A percentile compares a stretch with the other conserved stretches of the same genome.
These are phyloP conservation scores for Agriotes lineatus DNA, from an alignment of 2,888 invertebrate species.

Conservation along the genomic window DNA sequence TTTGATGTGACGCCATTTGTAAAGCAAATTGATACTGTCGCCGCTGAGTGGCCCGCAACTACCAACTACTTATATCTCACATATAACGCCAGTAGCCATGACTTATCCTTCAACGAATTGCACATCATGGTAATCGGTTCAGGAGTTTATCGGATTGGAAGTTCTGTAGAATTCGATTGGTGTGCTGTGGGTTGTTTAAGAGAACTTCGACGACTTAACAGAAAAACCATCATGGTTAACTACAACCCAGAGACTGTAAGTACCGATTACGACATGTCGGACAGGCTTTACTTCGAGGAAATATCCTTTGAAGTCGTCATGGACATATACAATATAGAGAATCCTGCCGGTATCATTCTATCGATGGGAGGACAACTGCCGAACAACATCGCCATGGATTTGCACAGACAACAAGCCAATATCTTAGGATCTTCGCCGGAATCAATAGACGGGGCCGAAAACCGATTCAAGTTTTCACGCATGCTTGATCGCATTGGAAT, in stretches of 20 bases:
- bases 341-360: constrained; percentile 93
- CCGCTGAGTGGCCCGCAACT: constrained; percentile 98
- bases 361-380: constrained; percentile 99
- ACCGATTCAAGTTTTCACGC: constrained; percentile 98
- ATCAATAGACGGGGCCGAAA: constrained; percentile 97
- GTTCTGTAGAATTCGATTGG: constrained; percentile 99
- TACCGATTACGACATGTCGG: constrained; percentile 99
- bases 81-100: constrained; percentile 89
- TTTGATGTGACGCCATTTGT: constrained; percentile 85
- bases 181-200: constrained; percentile 97
- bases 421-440: constrained; percentile 97
- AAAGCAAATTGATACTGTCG: constrained; percentile 98
- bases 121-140: constrained; percentile 93
- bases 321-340: constrained; percentile 96
- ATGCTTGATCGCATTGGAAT: constrained; percentile 96
- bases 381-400: constrained; percentile 99
- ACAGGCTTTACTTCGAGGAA: constrained; percentile 98
- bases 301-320: constrained; percentile 98
- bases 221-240: constrained; percentile 97
- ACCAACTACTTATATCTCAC: constrained; percentile 99
- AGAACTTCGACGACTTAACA: constrained; percentile 87
- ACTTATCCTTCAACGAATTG: constrained; percentile 84
- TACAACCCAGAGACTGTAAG: constrained; percentile 99
- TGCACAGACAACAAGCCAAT: constrained; percentile 89
- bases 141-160: constrained; percentile 97